phyloP scores from a whole-genome alignment of 1,140 invertebrate genomes.

The Diabrotica undecimpunctata region DNA sequence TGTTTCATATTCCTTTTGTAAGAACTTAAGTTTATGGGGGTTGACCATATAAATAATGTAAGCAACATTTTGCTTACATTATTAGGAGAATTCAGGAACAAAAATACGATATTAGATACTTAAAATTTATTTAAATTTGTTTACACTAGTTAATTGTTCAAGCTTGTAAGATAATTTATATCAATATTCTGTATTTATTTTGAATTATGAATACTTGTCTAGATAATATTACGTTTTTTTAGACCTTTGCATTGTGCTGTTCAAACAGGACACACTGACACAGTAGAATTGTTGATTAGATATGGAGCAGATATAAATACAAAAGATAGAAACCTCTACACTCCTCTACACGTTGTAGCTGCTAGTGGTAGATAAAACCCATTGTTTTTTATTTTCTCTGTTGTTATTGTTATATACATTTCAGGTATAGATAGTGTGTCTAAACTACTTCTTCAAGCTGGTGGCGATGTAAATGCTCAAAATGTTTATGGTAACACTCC shows the following conservation, averaged over 20 bases:
- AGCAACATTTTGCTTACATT: too few relatives aligned
- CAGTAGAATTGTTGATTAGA: conserved; percentile 85
- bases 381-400: not conserved
- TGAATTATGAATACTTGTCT: too few relatives aligned
- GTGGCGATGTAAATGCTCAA: conserved; percentile 57
- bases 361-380: conserved; percentile 50
- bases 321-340: conserved; percentile 46
- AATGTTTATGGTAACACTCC: conserved; percentile 61
- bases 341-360: conserved; percentile 64
- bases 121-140: too few relatives aligned
- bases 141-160: not conserved
- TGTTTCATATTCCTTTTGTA: too few relatives aligned
- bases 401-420: conserved; percentile 7
- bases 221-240: conserved; percentile 6
- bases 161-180: too few relatives aligned
- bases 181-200: too few relatives aligned
- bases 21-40: too few relatives aligned
- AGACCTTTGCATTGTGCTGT: conserved; percentile 91
- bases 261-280: conserved; percentile 91
- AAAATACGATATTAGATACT: too few relatives aligned
- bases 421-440: conserved; percentile 46
- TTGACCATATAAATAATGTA: too few relatives aligned
- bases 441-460: conserved; percentile 52
- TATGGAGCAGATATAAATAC: conserved; percentile 80
- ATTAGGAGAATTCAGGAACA: too few relatives aligned